These are phyloP conservation scores for Adela reaumurella DNA, from an alignment of 2,888 invertebrate genomes.

Conservation along the genomic window DNA sequence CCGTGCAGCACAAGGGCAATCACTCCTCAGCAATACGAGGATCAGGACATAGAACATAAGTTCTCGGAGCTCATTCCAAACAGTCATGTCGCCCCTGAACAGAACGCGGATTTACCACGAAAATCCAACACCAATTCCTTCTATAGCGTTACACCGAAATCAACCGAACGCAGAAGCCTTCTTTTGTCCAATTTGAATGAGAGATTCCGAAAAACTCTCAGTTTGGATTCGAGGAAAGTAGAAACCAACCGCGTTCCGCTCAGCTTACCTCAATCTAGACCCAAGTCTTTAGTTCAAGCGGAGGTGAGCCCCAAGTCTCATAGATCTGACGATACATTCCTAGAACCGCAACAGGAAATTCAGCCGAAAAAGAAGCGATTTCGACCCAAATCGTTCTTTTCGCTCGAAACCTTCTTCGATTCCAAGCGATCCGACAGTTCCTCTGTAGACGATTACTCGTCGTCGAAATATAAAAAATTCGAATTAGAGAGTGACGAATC, in stretches of 20 bases:
- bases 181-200: constrained; percentile 45
- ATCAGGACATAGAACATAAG: constrained; percentile 47
- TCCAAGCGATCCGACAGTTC: constrained; percentile 48
- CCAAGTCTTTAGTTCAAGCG: constrained; percentile 45
- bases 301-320: constrained; percentile 37
- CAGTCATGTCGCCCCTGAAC: constrained; percentile 32
- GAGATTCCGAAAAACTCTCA: constrained; percentile 47
- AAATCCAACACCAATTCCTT: constrained; percentile 12
- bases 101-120: constrained; percentile 15
- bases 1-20: constrained; percentile 14
- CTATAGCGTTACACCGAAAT: constrained; percentile 46
- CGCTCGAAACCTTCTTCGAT: constrained; percentile 50
- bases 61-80: constrained; percentile 46
- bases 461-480: constrained; percentile 50
- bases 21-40: constrained; percentile 29
- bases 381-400: constrained; percentile 44
- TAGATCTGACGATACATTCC: constrained; percentile 29
- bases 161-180: constrained; percentile 39
- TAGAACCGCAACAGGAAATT: constrained; percentile 31
- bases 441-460: constrained; percentile 48
- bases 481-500: constrained; percentile 50
- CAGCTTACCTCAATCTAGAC: constrained; percentile 33
- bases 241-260: constrained; percentile 36
- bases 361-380: constrained; percentile 40
- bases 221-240: constrained; percentile 44